Conservation (phyloP, 1,140 invertebrate genomes). For the Anastrepha ludens region DNA sequence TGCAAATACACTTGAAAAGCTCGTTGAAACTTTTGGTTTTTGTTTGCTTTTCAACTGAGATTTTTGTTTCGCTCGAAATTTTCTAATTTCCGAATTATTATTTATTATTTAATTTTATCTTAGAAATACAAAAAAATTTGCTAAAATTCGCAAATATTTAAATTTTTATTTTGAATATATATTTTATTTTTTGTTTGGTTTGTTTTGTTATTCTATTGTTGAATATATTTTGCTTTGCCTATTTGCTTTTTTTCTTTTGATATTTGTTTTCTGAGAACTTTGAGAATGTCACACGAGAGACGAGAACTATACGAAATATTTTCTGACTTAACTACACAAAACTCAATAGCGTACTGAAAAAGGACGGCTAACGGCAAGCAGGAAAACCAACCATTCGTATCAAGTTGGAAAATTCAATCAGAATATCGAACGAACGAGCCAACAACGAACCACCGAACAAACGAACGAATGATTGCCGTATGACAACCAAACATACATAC, state of each 20-base stretch:
- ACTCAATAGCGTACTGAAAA: conserved; percentile 74
- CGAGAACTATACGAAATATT: conserved; percentile 73
- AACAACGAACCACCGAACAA: conserved; percentile 57
- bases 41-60: neutral
- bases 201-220: conserved; percentile 38
- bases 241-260: conserved; percentile 58
- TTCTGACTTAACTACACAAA: conserved; percentile 74
- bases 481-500: neutral
- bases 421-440: conserved; percentile 54
- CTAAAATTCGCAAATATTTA: conserved; percentile 41
- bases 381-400: conserved; percentile 58
- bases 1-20: conserved; percentile 10
- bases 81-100: neutral
- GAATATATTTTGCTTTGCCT: conserved; percentile 46
- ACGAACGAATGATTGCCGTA: conserved; percentile 50
- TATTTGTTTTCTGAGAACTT: conserved; percentile 50
- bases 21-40: neutral
- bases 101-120: conserved; percentile 7
- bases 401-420: conserved; percentile 53
- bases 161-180: conserved; percentile 23
- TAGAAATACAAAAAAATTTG: conserved; percentile 35
- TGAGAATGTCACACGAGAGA: conserved; percentile 72
- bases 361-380: conserved; percentile 70
- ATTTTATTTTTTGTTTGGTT: conserved; percentile 60
- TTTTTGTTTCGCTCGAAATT: neutral